A percentile compares a stretch with the other conserved stretches of the same genome.
phyloP scores from a whole-genome alignment of 2,888 invertebrate species.

The Saturnia japonica region DNA sequence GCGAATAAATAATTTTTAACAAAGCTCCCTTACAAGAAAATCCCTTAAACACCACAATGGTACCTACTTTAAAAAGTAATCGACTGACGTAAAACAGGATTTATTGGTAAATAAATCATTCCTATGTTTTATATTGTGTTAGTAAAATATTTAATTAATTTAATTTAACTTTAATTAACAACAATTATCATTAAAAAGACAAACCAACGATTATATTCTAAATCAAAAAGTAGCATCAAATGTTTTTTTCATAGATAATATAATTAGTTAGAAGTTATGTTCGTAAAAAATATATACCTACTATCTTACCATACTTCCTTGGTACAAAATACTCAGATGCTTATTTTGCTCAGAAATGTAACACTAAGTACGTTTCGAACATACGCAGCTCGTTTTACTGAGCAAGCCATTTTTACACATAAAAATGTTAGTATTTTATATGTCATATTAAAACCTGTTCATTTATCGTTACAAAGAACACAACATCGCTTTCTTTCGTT shows the following conservation, averaged over 20 bases:
- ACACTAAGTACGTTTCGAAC: background rate
- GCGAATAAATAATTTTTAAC: too few relatives aligned
- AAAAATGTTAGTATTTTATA: too few relatives aligned
- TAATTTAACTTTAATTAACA: background rate
- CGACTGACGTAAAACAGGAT: background rate
- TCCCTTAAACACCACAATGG: background rate
- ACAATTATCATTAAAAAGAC: background rate
- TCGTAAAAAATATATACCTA: background rate
- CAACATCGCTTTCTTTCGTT: too few relatives aligned
- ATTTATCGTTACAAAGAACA: background rate
- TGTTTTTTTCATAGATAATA: background rate
- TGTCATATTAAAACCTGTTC: background rate
- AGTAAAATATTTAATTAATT: conserved; percentile 21
- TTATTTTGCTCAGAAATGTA: background rate
- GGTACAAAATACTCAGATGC: background rate
- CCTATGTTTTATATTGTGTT: background rate
- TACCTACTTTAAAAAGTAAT: background rate
- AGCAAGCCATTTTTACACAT: background rate
- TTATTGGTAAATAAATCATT: conserved; percentile 1
- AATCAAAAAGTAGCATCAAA: background rate
- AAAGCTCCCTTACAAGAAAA: background rate
- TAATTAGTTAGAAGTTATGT: background rate
- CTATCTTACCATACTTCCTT: too few relatives aligned
- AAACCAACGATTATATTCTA: conserved; percentile 12
- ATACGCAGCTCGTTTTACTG: background rate